phyloP scores from a whole-genome alignment of 23 tunicate genomes.

The Clavelina lepadiformis region DNA sequence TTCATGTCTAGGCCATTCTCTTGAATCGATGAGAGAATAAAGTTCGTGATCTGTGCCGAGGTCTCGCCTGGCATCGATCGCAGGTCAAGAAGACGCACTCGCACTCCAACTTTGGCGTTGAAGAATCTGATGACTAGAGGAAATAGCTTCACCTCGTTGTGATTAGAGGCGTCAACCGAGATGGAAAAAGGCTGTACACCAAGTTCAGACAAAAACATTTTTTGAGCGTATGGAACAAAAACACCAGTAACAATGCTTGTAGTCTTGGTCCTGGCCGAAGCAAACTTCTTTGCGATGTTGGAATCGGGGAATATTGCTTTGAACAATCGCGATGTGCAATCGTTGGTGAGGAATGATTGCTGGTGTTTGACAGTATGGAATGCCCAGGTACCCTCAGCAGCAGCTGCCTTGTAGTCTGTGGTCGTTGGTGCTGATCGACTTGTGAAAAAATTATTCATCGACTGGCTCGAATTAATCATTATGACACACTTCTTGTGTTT shows the following conservation, averaged over 20 bases:
- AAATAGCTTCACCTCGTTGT: constrained; percentile 24
- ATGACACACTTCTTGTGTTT: constrained; percentile 11
- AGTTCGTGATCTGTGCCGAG: constrained; percentile 32
- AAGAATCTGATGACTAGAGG: constrained; percentile 46
- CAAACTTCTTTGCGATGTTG: constrained; percentile 28
- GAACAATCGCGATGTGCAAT: constrained; percentile 45
- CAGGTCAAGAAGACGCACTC: constrained; percentile 48
- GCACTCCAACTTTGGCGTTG: constrained; percentile 38
- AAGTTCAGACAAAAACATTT: constrained; percentile 18
- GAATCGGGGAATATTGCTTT: constrained; percentile 28
- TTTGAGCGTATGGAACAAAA: constrained; percentile 46
- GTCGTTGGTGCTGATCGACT: constrained; percentile 31
- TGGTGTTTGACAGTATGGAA: constrained; percentile 45
- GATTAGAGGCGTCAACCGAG: constrained; percentile 30
- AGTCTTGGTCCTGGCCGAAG: constrained; percentile 30
- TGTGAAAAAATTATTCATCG: constrained; percentile 6
- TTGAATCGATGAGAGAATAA: background rate
- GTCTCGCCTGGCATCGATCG: constrained; percentile 60
- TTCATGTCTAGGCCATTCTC: constrained; percentile 24
- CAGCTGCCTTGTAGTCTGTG: constrained; percentile 51
- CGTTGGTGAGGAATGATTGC: constrained; percentile 38
- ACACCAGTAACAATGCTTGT: constrained; percentile 41
- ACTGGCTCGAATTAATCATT: constrained; percentile 24
- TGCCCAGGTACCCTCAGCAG: constrained; percentile 61
- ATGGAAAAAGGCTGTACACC: constrained; percentile 27